Percentiles rank a stretch among this genome's conserved stretches.
Conservation (phyloP, 2,888 invertebrate genomes). For the Chouioia cunea region DNA sequence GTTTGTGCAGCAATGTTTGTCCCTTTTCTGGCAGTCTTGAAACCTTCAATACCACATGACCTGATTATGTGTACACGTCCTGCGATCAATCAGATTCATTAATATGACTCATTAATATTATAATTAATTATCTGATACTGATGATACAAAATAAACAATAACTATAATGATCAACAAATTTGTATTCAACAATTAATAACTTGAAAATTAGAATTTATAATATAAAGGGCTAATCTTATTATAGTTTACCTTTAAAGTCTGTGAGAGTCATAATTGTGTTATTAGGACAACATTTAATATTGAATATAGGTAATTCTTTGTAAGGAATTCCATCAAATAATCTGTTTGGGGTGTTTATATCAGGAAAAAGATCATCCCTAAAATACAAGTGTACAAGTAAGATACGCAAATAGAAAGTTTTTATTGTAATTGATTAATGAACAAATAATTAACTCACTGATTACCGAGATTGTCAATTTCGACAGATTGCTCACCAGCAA, state of each 20-base stretch:
- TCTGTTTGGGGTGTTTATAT: constrained; percentile 77
- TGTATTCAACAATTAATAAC: neutral
- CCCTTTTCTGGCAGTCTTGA: constrained; percentile 94
- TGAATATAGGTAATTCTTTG: constrained; percentile 84
- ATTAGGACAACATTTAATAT: constrained; percentile 86
- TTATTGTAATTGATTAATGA: neutral
- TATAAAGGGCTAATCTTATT: neutral
- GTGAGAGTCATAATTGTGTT: constrained; percentile 88
- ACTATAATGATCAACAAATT: neutral
- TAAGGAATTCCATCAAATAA: constrained; percentile 83
- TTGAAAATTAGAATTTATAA: neutral
- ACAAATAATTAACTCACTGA: constrained; percentile 69
- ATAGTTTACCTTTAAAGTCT: constrained; percentile 75
- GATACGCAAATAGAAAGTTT: neutral
- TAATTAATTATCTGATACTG: neutral
- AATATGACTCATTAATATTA: neutral
- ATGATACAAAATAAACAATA: neutral
- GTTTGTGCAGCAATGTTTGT: constrained; percentile 98
- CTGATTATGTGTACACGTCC: constrained; percentile 72
- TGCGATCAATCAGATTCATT: constrained; percentile 35
- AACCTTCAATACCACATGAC: constrained; percentile 92
- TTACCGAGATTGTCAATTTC: constrained; percentile 78
- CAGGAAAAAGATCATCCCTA: constrained; percentile 80
- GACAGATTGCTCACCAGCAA: constrained; percentile 79
- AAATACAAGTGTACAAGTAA: neutral